Percentiles rank a stretch among this genome's conserved stretches.
phyloP scores from a whole-genome alignment of 1,140 invertebrate genomes.

The Carcinoscorpius rotundicauda region DNA sequence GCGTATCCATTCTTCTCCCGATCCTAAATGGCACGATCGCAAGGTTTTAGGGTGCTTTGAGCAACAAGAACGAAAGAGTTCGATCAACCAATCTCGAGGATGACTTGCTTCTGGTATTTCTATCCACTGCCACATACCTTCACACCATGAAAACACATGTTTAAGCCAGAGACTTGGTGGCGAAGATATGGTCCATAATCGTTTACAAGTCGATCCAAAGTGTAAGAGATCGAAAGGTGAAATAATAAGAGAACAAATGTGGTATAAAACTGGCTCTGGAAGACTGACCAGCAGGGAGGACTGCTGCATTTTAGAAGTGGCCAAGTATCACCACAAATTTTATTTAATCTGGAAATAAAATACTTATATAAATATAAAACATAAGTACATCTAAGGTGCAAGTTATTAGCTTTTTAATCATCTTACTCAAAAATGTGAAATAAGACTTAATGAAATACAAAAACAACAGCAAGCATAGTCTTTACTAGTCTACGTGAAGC shows the following conservation, averaged over 20 bases:
- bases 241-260: slow-evolving; percentile 12
- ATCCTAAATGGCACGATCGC: slow-evolving; percentile 1
- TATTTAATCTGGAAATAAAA: no score
- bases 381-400: no score
- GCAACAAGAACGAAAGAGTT: slow-evolving; percentile 1
- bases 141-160: slow-evolving; percentile 9
- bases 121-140: slow-evolving; percentile 11
- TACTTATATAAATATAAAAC: no score
- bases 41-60: neutral
- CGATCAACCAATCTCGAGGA: slow-evolving; percentile 10
- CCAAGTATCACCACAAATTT: no score
- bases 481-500: no score
- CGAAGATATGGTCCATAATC: slow-evolving; percentile 5
- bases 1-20: slow-evolving; percentile 12
- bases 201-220: slow-evolving; percentile 16
- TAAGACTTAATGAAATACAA: no score
- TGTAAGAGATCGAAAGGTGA: slow-evolving; percentile 15
- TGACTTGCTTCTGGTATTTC: slow-evolving; percentile 2
- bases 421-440: no score
- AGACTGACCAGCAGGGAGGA: neutral
- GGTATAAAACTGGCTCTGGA: slow-evolving; percentile 14
- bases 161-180: slow-evolving; percentile 9
- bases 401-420: no score
- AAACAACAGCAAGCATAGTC: no score
- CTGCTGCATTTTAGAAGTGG: no score